These are phyloP conservation scores for Gracilinanus agilis DNA, from an alignment of 2,113 vertebrate species.

Conservation along the genomic window DNA sequence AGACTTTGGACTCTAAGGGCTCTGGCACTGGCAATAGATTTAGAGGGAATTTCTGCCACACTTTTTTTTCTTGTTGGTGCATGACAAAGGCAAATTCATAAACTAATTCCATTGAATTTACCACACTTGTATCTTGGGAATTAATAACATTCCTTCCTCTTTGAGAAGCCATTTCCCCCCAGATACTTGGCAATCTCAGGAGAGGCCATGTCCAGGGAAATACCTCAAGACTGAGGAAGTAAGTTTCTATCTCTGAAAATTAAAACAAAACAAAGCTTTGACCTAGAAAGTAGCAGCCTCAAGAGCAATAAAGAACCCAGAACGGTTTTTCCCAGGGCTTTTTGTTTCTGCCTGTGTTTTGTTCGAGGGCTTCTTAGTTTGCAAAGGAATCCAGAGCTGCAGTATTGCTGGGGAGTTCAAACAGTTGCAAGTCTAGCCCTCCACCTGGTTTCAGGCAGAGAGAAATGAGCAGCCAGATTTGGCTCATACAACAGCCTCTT, in stretches of 20 bases:
- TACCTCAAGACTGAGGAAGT: conserved; percentile 43
- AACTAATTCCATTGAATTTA: conserved; percentile 64
- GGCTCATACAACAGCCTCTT: neutral
- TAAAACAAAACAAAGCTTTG: neutral
- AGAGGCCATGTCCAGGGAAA: conserved; percentile 55
- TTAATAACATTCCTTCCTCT: conserved; percentile 64
- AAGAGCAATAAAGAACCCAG: conserved; percentile 22
- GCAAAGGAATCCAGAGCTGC: neutral
- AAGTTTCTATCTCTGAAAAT: conserved; percentile 58
- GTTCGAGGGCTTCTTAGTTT: conserved; percentile 9
- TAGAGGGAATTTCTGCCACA: conserved; percentile 46
- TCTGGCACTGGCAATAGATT: conserved; percentile 46
- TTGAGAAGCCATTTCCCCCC: conserved; percentile 63
- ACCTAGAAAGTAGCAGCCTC: conserved; percentile 28
- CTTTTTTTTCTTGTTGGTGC: conserved; percentile 26
- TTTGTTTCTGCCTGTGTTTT: conserved; percentile 2
- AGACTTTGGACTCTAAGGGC: conserved; percentile 28
- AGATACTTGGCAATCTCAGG: conserved; percentile 53
- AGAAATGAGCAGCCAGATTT: neutral
- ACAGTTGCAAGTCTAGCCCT: neutral
- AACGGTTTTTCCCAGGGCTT: neutral
- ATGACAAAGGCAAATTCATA: conserved; percentile 73
- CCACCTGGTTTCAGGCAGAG: neutral
- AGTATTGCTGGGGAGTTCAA: neutral
- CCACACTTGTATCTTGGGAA: conserved; percentile 60